These are phyloP conservation scores for Apis dorsata DNA, from an alignment of 1,140 invertebrate genomes.

Conservation along the genomic window DNA sequence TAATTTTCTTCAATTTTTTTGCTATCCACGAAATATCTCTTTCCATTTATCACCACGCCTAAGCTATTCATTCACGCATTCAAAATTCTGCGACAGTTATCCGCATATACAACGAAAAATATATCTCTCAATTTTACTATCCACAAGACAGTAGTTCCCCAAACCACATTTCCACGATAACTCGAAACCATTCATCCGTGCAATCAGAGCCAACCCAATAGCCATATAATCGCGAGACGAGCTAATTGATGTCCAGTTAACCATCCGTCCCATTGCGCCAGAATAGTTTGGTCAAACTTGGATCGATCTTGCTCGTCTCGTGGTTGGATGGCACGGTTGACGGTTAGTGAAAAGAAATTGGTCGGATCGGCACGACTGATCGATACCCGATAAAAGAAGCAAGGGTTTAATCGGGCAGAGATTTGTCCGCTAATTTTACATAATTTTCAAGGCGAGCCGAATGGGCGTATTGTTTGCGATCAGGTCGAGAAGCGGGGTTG, in stretches of 20 bases:
- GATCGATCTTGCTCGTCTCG: too few relatives aligned
- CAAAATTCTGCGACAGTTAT: not conserved
- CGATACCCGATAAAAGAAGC: not conserved
- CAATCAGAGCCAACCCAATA: conserved; percentile 10
- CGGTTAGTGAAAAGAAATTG: not conserved
- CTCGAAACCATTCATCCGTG: not conserved
- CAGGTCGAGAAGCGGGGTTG: conserved; percentile 54
- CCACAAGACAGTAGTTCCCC: not conserved
- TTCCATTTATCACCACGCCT: not conserved
- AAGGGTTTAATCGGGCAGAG: not conserved
- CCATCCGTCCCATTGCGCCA: not conserved
- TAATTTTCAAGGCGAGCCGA: conserved; percentile 50
- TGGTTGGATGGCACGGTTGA: not conserved
- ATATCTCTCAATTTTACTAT: not conserved
- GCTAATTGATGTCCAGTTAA: conserved; percentile 31
- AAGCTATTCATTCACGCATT: too few relatives aligned
- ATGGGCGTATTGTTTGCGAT: conserved; percentile 51
- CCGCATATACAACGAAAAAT: not conserved
- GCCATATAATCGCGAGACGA: conserved; percentile 18
- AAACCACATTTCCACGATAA: not conserved
- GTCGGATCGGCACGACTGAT: not conserved
- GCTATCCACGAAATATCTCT: not conserved
- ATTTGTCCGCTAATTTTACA: conserved; percentile 34
- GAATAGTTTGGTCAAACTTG: not conserved
- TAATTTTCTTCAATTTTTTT: not conserved